phyloP scores from a whole-genome alignment of 2,888 invertebrate species.

The Frankliniella fusca region DNA sequence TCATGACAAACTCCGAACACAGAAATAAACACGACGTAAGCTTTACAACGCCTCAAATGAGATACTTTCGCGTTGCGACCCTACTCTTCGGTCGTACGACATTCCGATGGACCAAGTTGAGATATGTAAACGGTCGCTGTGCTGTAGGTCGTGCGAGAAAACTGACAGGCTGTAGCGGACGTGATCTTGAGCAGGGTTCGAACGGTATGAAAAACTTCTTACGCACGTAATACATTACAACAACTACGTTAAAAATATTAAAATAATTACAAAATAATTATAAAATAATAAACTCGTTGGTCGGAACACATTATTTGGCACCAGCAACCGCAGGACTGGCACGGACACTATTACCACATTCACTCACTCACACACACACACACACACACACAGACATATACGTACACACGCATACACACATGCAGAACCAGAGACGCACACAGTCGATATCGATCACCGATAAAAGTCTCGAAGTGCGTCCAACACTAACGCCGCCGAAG shows the following conservation, averaged over 20 bases:
- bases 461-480: not conserved
- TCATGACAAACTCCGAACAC: no score
- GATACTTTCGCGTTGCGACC: no score
- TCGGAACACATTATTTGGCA: constrained; percentile 2
- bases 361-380: not conserved
- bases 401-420: not conserved
- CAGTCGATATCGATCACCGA: not conserved
- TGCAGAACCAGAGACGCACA: not conserved
- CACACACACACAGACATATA: not conserved
- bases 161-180: no score
- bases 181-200: not conserved
- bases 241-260: not conserved
- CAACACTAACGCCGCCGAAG: not conserved
- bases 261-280: constrained; percentile 11
- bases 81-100: no score
- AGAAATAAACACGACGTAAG: no score
- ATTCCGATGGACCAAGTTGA: no score
- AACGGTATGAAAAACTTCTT: not conserved
- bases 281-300: not conserved
- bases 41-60: no score
- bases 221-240: not conserved
- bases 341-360: not conserved
- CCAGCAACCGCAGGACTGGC: not conserved
- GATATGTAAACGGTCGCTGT: no score
- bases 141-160: no score